phyloP scores from a whole-genome alignment of 2,888 invertebrate genomes.

The Archips crataeganus region DNA sequence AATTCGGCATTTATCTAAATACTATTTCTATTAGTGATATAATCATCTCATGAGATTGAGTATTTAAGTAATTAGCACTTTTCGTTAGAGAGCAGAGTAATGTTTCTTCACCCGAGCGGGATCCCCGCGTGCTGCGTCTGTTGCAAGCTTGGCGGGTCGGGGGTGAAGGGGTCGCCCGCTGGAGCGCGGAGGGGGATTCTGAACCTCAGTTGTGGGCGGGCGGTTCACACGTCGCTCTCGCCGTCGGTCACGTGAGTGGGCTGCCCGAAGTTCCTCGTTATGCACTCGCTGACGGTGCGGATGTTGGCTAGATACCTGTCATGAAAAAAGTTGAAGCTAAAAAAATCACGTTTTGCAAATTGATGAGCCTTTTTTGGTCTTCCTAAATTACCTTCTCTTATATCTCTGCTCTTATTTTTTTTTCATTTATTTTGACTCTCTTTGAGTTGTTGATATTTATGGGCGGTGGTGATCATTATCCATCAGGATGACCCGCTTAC shows the following conservation, averaged over 20 bases:
- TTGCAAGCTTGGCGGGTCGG: not conserved
- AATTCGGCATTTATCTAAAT: slow-evolving; percentile 35
- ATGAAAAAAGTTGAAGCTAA: not conserved
- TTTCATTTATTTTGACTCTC: no score
- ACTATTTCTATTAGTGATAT: slow-evolving; percentile 21
- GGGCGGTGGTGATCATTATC: no score
- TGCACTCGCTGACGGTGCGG: slow-evolving; percentile 91
- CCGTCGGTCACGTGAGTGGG: slow-evolving; percentile 88
- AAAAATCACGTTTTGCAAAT: no score
- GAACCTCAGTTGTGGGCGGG: not conserved
- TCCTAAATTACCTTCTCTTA: no score
- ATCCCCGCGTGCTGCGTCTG: not conserved
- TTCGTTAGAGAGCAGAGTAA: slow-evolving; percentile 71
- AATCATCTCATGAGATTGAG: slow-evolving; percentile 55
- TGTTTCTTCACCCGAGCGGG: slow-evolving; percentile 43
- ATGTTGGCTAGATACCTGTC: slow-evolving; percentile 90
- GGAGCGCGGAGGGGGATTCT: not conserved
- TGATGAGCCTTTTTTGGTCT: no score
- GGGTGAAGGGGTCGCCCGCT: not conserved
- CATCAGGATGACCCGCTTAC: no score
- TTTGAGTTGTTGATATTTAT: no score
- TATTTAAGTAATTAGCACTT: slow-evolving; percentile 62
- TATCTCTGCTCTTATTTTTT: no score
- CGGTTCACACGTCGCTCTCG: slow-evolving; percentile 87
- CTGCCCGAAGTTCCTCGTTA: slow-evolving; percentile 91